Evolutionary conservation across 1,140 invertebrate species (phyloP), one percentile per base, ranked within the genome.

Genomic region (Drosophila repleta): DNA sequence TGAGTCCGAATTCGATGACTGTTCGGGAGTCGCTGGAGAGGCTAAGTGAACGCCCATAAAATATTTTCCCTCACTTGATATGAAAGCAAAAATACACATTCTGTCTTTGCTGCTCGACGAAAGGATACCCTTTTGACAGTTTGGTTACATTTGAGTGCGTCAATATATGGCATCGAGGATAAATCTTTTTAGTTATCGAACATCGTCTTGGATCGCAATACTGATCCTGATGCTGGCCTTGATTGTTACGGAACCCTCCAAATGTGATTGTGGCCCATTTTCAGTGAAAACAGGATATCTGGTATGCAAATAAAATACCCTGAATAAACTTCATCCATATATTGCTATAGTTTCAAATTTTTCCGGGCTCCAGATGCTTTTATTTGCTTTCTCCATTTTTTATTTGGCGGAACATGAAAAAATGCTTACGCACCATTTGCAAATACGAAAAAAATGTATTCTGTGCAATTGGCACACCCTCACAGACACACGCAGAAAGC

Each of bases 351-450:
- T 60, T 74, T 64, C 60, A 60, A 65, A 55, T 60, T 65, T 55
- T 48, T 45, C 37, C 39, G 65, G n/a, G 10, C 41, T 62, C 18
- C 41, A 32, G 35, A 29, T 17, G 55, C 24, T 51, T 68, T 64
- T 63, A 51, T 37, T 60, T 55, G 46, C 56, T 18, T 32, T 39
- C 49, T 45, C 3, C 32, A 3, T 17, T 68, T 32, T 58, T 49
- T 48, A 67, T 58, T 39, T 49, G 20, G 18, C 70, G 15, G 20
- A 32, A 60, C 26, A 83, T 83, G 80, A 84, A 83, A 83, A 83
- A 88, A 87, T 88, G 79, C 84, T 85, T 84, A 87, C 87, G 74
- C 77, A 72, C 79, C 79, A 79, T 88, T 82, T 87, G 78, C 68
- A 87, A 78, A 87, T 78, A 70, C 68, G 67, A 72, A 82, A 79